These are phyloP conservation scores for Typhlichthys subterraneus DNA, from an alignment of 2,797 vertebrate genomes.

Conservation along the genomic window DNA sequence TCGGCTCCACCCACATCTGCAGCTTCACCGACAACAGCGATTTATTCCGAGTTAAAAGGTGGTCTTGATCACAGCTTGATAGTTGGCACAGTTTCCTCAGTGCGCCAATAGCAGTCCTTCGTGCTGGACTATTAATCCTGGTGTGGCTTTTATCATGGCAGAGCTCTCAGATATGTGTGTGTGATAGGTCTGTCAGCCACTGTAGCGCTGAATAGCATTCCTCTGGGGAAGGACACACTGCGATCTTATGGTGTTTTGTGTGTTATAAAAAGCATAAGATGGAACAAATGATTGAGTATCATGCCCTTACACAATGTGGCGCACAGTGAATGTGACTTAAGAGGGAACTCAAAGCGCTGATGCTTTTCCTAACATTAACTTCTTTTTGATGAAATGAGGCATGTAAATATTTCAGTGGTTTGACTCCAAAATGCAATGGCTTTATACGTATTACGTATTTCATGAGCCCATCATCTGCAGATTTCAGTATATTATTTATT, in stretches of 20 bases:
- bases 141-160: slow-evolving; percentile 59
- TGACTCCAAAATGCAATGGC: not conserved
- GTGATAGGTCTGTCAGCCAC: slow-evolving; percentile 38
- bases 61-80: slow-evolving; percentile 70
- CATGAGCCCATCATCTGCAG: not conserved
- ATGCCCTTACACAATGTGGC: not conserved
- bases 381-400: not conserved
- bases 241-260: too few species aligned
- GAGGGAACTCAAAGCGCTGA: not conserved
- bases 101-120: slow-evolving; percentile 51
- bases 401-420: slow-evolving; percentile 1
- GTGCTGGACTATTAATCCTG: slow-evolving; percentile 71
- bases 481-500: not conserved
- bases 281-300: too few species aligned
- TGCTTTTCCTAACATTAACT: not conserved
- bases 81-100: slow-evolving; percentile 54
- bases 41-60: slow-evolving; percentile 54
- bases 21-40: slow-evolving; percentile 35
- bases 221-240: not conserved
- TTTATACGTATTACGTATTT: not conserved
- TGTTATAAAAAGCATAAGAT: too few species aligned
- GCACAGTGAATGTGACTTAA: too few species aligned
- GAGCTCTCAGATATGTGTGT: slow-evolving; percentile 25
- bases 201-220: slow-evolving; percentile 19
- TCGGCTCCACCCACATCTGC: slow-evolving; percentile 15